Conservation (phyloP, 2,888 invertebrate genomes). For the Synanthedon myopaeformis region DNA sequence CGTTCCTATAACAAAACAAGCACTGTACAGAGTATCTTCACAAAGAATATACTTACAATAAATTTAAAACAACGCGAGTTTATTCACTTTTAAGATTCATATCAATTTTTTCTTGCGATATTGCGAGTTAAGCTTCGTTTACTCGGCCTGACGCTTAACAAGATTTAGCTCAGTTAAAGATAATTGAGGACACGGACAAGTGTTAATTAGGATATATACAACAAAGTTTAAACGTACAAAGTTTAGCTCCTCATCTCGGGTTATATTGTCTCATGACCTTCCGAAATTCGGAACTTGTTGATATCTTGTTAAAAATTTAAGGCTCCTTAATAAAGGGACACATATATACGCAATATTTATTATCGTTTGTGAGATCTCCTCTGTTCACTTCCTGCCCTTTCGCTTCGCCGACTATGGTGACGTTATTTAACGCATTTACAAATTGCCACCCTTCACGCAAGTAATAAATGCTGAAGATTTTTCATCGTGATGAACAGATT, state of each 20-base stretch:
- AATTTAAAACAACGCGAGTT: neutral
- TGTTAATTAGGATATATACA: neutral
- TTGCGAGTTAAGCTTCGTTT: neutral
- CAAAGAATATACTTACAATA: neutral
- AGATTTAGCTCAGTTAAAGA: neutral
- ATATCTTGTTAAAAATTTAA: constrained; percentile 4
- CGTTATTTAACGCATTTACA: constrained; percentile 23
- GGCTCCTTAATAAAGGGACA: constrained; percentile 6
- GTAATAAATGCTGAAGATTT: constrained; percentile 19
- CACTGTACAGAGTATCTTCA: no score
- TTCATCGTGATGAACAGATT: constrained; percentile 10
- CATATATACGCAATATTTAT: constrained; percentile 4
- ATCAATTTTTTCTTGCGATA: neutral
- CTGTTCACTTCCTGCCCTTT: constrained; percentile 9
- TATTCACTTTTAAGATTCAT: neutral
- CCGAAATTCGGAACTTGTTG: neutral
- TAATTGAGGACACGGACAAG: neutral
- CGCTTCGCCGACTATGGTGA: constrained; percentile 9
- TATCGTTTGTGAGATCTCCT: constrained; percentile 10
- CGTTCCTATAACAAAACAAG: no score
- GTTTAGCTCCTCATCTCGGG: neutral
- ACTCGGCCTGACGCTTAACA: neutral
- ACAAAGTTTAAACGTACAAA: neutral
- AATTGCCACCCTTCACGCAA: constrained; percentile 18
- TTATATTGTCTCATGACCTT: neutral